These are phyloP conservation scores for Pyrrhia umbra DNA, from an alignment of 2,888 invertebrate species.

Conservation along the genomic window DNA sequence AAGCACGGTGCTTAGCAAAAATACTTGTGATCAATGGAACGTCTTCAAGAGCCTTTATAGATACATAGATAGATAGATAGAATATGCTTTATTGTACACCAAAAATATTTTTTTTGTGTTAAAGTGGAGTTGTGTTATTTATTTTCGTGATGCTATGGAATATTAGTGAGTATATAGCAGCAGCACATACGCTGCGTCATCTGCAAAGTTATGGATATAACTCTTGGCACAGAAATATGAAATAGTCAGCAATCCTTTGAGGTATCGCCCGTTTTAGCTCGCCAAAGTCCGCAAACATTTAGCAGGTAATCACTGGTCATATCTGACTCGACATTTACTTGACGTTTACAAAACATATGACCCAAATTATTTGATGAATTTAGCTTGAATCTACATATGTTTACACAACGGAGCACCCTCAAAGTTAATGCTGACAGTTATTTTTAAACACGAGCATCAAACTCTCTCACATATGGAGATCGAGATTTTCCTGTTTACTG, in stretches of 20 bases:
- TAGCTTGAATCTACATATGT: conserved; percentile 30
- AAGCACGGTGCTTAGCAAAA: too few species aligned
- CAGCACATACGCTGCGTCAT: background rate
- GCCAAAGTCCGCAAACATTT: conserved; percentile 11
- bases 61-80: too few species aligned
- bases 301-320: conserved; percentile 11
- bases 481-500: conserved; percentile 51
- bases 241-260: background rate
- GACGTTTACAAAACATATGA: conserved; percentile 13
- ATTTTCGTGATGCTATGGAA: too few species aligned
- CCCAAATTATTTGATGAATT: conserved; percentile 38
- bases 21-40: too few species aligned
- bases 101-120: background rate
- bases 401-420: conserved; percentile 14
- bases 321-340: conserved; percentile 2
- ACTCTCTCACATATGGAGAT: background rate
- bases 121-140: background rate
- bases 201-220: background rate
- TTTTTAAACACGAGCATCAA: background rate
- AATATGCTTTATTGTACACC: too few species aligned
- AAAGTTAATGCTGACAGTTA: background rate
- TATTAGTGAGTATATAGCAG: background rate
- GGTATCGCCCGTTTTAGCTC: background rate
- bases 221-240: background rate
- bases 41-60: too few species aligned